A percentile compares a stretch with the other conserved stretches of the same genome.
phyloP scores from a whole-genome alignment of 1,140 invertebrate species.

The Maconellicoccus hirsutus region DNA sequence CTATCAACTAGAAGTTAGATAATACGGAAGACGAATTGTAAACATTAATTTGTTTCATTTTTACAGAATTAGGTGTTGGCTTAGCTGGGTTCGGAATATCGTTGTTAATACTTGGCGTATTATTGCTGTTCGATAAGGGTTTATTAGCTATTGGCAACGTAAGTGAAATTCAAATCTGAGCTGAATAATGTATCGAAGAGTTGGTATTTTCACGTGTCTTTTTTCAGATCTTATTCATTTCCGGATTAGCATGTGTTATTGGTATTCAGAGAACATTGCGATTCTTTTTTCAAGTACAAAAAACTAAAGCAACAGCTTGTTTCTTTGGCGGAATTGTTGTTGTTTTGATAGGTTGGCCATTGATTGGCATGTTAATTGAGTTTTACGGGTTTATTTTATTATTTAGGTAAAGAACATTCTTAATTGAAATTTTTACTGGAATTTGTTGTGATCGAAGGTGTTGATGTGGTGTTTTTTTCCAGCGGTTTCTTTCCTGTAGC shows the following conservation, averaged over 20 bases:
- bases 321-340: slow-evolving; percentile 93
- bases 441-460: background rate
- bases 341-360: slow-evolving; percentile 90
- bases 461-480: slow-evolving; percentile 24
- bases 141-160: slow-evolving; percentile 97
- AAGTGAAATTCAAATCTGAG: slow-evolving; percentile 36
- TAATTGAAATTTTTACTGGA: slow-evolving; percentile 22
- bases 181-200: background rate
- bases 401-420: slow-evolving; percentile 47
- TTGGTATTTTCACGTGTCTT: background rate
- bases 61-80: slow-evolving; percentile 92
- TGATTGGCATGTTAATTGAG: slow-evolving; percentile 94
- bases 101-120: slow-evolving; percentile 88
- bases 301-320: slow-evolving; percentile 78
- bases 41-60: too few relatives aligned
- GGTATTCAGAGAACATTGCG: slow-evolving; percentile 88
- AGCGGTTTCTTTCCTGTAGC: slow-evolving; percentile 79
- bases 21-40: too few relatives aligned
- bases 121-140: slow-evolving; percentile 95
- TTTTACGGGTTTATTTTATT: slow-evolving; percentile 73
- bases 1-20: too few relatives aligned
- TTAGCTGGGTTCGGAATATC: slow-evolving; percentile 90
- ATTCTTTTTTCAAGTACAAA: slow-evolving; percentile 98
- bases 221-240: slow-evolving; percentile 83
- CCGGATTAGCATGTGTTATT: slow-evolving; percentile 90